These are phyloP conservation scores for Sus cebifrons DNA, from an alignment of 2,797 vertebrate genomes.

Conservation along the genomic window DNA sequence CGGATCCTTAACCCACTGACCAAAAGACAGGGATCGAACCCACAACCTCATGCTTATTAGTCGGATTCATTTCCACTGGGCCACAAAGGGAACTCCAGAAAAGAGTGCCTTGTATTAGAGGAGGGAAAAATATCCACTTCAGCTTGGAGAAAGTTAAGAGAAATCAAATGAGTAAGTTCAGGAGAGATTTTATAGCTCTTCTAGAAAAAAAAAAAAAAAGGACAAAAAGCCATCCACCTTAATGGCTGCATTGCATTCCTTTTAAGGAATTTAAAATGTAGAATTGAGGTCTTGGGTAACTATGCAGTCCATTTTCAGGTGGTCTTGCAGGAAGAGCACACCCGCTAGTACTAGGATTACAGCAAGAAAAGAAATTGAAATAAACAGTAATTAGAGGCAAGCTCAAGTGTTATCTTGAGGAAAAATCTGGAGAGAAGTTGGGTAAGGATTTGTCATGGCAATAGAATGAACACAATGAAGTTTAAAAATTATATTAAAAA, in stretches of 20 bases:
- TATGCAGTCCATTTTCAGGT: neutral
- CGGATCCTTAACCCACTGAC: too few relatives aligned
- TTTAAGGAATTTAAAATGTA: neutral
- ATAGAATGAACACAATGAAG: neutral
- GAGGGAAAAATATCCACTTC: neutral
- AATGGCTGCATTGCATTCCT: neutral
- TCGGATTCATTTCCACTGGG: too few relatives aligned
- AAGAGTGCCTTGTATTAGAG: neutral
- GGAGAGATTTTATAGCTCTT: neutral
- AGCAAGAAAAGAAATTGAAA: neutral
- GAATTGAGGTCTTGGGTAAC: neutral
- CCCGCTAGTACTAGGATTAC: neutral
- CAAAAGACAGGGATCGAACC: too few relatives aligned
- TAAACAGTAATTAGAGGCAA: neutral
- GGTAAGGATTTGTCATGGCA: neutral
- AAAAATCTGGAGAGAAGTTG: neutral
- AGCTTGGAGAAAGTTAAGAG: neutral
- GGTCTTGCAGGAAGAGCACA: neutral
- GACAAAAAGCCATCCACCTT: neutral
- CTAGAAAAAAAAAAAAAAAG: neutral
- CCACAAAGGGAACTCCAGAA: neutral
- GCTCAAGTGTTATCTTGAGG: neutral
- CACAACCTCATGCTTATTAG: too few relatives aligned
- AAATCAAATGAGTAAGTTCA: neutral
- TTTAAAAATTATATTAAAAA: neutral